Conservation (phyloP, 2,113 vertebrate species). For the Proterorhinus semilunaris region DNA sequence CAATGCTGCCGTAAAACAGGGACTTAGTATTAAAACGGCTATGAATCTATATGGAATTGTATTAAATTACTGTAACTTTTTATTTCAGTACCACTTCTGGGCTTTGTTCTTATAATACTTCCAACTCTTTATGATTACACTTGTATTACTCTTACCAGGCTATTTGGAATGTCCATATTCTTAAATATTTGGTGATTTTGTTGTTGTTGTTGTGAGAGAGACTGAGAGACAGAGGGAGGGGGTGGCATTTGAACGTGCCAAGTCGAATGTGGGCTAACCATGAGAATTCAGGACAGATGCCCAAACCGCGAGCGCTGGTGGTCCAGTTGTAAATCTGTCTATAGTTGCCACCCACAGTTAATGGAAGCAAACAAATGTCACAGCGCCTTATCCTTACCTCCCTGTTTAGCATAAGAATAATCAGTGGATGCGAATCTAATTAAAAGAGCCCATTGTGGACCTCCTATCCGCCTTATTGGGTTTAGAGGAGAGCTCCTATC, state of each 20-base stretch:
- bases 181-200: constrained; percentile 17
- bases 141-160: background rate
- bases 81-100: too few relatives aligned
- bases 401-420: constrained; percentile 57
- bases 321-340: constrained; percentile 56
- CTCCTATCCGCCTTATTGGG: constrained; percentile 36
- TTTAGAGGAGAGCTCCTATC: constrained; percentile 43
- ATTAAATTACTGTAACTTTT: too few relatives aligned
- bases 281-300: constrained; percentile 56
- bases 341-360: constrained; percentile 55
- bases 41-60: too few relatives aligned
- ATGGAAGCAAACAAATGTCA: constrained; percentile 51
- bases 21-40: too few relatives aligned
- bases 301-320: constrained; percentile 45
- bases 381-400: constrained; percentile 35
- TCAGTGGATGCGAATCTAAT: constrained; percentile 52
- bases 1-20: too few relatives aligned
- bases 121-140: background rate
- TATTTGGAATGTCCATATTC: constrained; percentile 19
- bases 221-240: constrained; percentile 11
- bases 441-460: constrained; percentile 51
- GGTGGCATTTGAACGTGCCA: constrained; percentile 44
- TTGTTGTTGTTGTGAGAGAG: background rate
- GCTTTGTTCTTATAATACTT: background rate
- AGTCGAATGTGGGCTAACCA: constrained; percentile 54